Base-by-base conservation (phyloP, 2,888 invertebrate species). In the Cremastobaeus sp. region DNA sequence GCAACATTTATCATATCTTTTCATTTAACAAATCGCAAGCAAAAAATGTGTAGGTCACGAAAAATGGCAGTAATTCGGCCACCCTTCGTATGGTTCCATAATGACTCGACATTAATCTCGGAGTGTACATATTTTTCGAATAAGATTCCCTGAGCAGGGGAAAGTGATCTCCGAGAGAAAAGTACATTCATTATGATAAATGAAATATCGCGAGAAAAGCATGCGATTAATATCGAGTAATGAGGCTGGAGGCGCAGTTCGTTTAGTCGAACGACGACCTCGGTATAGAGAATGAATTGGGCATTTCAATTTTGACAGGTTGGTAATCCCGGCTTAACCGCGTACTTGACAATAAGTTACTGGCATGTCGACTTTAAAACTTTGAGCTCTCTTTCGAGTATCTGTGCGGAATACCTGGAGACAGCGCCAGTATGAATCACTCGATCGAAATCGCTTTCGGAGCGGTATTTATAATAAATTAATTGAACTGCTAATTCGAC, bases 261-360 rank as follows among this genome's bases (percentile, higher is more conserved):
- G 47, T 54, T 55, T 55, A 14, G 20, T 30, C n/a, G 39, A 43
- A 17, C 55, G 39, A 21, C 55, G 55, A 65, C 37, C 50, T 43
- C 34, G 43, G 35, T 50, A 59, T 50, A 43, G 41, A 68, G 35
- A 68, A 66, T 57, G 39, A 37, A 30, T 55, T 52, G 32, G 34
- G 20, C 41, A 55, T 66, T 66, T 66, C 57, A 57, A 57, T 57
- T 66, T 41, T 66, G 66, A 66, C 57, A 41, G 66, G 39, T 48
- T 66, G 57, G 55, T 66, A 66, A 66, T 66, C 32, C 48, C 47
- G 50, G 57, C 41, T 39, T 20, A 66, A 57, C 41, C 39, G 4
- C 48, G 28, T 34, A 30, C 32, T 47, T 37, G 8, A 21, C 28
- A 37, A 54, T 37, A 65, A 55, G 55, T 55, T 39, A 39, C 28